phyloP scores from a whole-genome alignment of 2,888 invertebrate genomes.

The Itoplectis maculator region DNA sequence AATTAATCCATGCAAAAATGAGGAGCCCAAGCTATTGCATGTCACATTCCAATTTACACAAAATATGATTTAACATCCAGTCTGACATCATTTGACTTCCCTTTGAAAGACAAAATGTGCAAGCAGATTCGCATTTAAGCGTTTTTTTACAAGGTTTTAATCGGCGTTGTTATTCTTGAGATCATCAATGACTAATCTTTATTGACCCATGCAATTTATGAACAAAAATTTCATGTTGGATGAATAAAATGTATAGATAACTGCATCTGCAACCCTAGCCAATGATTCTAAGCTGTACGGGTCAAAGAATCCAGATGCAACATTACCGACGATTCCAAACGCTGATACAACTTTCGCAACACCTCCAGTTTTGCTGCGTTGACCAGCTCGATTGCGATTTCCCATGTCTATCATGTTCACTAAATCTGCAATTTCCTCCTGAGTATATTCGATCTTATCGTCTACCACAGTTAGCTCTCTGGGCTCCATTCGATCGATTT shows the following conservation, averaged over 20 bases:
- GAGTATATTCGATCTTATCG: constrained; percentile 96
- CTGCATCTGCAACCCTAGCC: not conserved
- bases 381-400: constrained; percentile 87
- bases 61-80: constrained; percentile 8
- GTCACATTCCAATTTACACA: constrained; percentile 34
- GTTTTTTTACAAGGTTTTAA: not conserved
- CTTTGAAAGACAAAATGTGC: constrained; percentile 3
- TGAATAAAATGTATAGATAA: not conserved
- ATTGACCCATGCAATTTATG: not conserved
- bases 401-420: constrained; percentile 91
- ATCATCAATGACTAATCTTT: not conserved
- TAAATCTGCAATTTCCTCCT: constrained; percentile 93
- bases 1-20: constrained; percentile 64
- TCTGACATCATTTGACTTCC: not conserved
- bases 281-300: constrained; percentile 20
- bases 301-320: not conserved
- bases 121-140: constrained; percentile 27
- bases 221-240: not conserved
- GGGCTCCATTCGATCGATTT: constrained; percentile 96
- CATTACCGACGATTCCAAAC: constrained; percentile 96
- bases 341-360: constrained; percentile 94
- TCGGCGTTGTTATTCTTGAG: not conserved
- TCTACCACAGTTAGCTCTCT: constrained; percentile 93
- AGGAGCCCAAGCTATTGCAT: constrained; percentile 67
- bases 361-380: constrained; percentile 85